Evolutionary conservation across 92 coral and sea anemone genomes (phyloP), one percentile per base, ranked within the genome.

Genomic region (Micromussa lordhowensis): DNA sequence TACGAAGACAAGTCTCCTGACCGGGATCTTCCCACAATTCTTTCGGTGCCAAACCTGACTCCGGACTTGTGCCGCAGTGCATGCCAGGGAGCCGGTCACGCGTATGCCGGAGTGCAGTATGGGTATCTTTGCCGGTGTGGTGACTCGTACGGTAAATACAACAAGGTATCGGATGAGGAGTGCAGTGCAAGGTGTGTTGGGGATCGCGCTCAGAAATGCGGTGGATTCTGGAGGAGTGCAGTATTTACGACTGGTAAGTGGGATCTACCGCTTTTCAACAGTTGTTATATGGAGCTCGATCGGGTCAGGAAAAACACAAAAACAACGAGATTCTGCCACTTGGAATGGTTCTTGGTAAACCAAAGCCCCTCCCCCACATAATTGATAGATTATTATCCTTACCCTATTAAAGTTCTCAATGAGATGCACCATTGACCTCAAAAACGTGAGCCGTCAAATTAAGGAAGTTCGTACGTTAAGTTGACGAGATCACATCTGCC

Each of bases 111-210:
- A 73, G 94, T 98, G 84, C 99, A 98, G 94, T 96, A 98, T 87
- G 99, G 99, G 68, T 98, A 98, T 84, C 86, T 98, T 87, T 98
- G 99, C 77, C 95, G 98, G 68, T 98, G 99, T 86, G 99, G 99
- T 30, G 94, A 98, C 74, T 87, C 93, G 2, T 98, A 98, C 82
- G 99, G 99, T 35, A 96, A 93, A 70, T 96, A 98, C 87, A 86
- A 88, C 5, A 91, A 95, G 73, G 88, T 95, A 10, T 89, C 88
- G 18, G 99, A 98, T 40, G 94, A 86, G 51, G 95, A 93, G 68
- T 98, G 99, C 77, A 93, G 88, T 66, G 92, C 96, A 3, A 84
- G 87, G 44, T 98, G 99, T 54, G 86, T 78, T 68, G 99, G 99
- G 48, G 99, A 98, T 77, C 86, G 82, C 31, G 66, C 89, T 44